Evolutionary conservation across 2,888 invertebrate species (phyloP), one percentile per base, ranked within the genome.

Genomic region (Yponomeuta plumbellus): DNA sequence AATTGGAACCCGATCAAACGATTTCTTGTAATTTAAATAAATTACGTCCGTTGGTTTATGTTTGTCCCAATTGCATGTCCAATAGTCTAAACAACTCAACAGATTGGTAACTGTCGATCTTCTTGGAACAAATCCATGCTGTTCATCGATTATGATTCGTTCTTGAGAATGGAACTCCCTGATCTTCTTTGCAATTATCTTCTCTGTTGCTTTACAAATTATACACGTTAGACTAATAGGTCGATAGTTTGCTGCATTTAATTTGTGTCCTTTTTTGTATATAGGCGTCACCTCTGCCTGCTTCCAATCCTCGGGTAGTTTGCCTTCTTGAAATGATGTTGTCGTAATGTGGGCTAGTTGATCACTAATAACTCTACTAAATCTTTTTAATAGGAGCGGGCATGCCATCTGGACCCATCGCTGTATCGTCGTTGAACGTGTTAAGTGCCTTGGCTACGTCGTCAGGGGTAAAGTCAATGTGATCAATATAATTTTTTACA

Each of bases 151-250:
- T 39, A 63, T 66, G 11, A 62, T 34, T 22, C 62, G 39, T 13
- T 66, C 66, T 26, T 63, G 39, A n/a, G n/a, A 21, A 20, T 63
- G 26, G 40, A 66, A 66, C n/a, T 26, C 61, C 22, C 62, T 62
- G 62, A 66, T 22, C 23, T 62, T 56, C 8, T 40, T 26, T 20
- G 23, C 23, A 21, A 66, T 63, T 22, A 63, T 66, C 61, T 66
- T 66, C 44, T 66, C 62, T 57, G 62, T 66, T 22, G 66, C 52
- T 23, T 57, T 62, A 39, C 62, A 66, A 13, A 66, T 20, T 1
- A 63, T 63, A 39, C 66, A 63, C 10, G 58, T 66, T 17, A 62
- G 62, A n/a, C 63, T 66, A 13, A 66, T 66, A n/a, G 66, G 66
- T n/a, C 63, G 61, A 21, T 66, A 66, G 20, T 66, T 63, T 21